Conservation (phyloP, 2,797 vertebrate species). For the Heteromormyrus szaboi region DNA sequence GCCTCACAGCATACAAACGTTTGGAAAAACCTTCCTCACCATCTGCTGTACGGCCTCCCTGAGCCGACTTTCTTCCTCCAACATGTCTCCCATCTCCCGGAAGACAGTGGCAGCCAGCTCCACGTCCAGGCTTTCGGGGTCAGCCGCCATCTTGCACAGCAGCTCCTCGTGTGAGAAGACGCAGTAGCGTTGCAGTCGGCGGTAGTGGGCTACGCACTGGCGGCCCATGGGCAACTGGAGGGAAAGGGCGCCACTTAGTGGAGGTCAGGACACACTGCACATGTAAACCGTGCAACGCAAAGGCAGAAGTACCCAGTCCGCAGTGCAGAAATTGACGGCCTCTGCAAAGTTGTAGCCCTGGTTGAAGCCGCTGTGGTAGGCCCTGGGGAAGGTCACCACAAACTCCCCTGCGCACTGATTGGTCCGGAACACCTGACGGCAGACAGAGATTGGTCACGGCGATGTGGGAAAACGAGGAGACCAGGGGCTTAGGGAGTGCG, state of each 20-base stretch:
- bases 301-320: conserved; percentile 80
- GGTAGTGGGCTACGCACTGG: conserved; percentile 92
- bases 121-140: conserved; percentile 90
- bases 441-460: neutral
- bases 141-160: conserved; percentile 96
- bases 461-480: neutral
- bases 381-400: conserved; percentile 94
- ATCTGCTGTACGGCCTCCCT: conserved; percentile 76
- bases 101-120: conserved; percentile 87
- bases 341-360: conserved; percentile 99
- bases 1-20: neutral
- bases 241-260: neutral
- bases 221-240: conserved; percentile 85
- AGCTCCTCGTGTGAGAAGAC: conserved; percentile 98
- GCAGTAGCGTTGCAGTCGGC: conserved; percentile 85
- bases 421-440: conserved; percentile 84
- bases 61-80: conserved; percentile 83
- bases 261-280: neutral
- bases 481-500: neutral
- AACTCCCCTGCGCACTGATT: conserved; percentile 98
- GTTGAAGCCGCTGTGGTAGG: conserved; percentile 98
- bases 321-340: conserved; percentile 98
- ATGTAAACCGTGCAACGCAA: neutral
- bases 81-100: conserved; percentile 85
- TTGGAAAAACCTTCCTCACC: conserved; percentile 55